Conservation (phyloP, 2,888 invertebrate species). For the Clunio marinus region DNA sequence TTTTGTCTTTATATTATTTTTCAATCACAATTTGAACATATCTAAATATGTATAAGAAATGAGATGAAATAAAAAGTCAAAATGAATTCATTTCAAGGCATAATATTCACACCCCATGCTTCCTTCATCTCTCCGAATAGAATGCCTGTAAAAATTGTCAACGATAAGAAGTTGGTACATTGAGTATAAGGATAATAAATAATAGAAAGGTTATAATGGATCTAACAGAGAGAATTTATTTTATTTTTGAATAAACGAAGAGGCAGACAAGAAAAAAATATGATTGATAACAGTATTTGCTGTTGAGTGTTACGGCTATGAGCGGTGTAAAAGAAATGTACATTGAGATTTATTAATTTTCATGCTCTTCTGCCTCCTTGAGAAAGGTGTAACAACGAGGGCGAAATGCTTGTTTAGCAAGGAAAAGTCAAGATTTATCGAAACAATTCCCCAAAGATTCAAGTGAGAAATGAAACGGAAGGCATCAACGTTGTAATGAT, state of each 20-base stretch:
- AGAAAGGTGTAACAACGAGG: constrained; percentile 2
- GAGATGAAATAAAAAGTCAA: too few species aligned
- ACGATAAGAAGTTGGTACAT: constrained; percentile 8
- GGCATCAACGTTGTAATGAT: constrained; percentile 21
- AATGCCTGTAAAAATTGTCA: constrained; percentile 17
- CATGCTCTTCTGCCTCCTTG: background rate
- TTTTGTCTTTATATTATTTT: too few species aligned
- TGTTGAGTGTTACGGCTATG: constrained; percentile 13
- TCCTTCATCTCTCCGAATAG: background rate
- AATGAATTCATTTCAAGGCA: too few species aligned
- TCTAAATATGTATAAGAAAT: too few species aligned
- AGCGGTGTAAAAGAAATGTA: constrained; percentile 20
- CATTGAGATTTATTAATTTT: constrained; percentile 22
- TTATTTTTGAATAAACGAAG: constrained; percentile 14
- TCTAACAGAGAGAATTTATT: constrained; percentile 13
- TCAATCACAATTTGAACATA: too few species aligned
- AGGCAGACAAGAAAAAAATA: constrained; percentile 4
- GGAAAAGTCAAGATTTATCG: constrained; percentile 20
- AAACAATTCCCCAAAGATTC: constrained; percentile 19
- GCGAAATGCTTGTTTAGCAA: background rate
- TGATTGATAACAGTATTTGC: constrained; percentile 24
- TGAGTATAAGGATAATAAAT: constrained; percentile 14
- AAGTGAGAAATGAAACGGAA: background rate
- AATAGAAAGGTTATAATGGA: constrained; percentile 20
- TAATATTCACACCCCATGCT: background rate